Conservation (phyloP, 2,888 invertebrate genomes). For the Latrodectus hesperus region DNA sequence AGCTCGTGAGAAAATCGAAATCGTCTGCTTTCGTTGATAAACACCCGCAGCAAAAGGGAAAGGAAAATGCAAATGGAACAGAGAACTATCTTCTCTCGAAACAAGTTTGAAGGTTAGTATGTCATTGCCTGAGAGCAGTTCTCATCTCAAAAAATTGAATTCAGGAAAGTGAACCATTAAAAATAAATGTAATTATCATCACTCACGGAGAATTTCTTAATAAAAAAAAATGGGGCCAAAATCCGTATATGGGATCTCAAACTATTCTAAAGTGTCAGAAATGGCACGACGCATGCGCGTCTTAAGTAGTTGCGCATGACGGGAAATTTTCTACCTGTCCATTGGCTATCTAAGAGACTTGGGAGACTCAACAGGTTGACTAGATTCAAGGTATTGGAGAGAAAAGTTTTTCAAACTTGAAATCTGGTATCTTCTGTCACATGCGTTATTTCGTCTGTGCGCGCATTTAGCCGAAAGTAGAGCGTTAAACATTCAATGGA, state of each 20-base stretch:
- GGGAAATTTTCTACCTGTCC: slow-evolving; percentile 39
- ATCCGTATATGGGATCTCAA: slow-evolving; percentile 60
- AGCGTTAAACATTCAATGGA: not conserved
- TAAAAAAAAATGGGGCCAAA: slow-evolving; percentile 48
- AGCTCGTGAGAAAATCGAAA: not conserved
- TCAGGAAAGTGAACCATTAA: not conserved
- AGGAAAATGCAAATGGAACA: slow-evolving; percentile 16
- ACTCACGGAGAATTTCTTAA: not conserved
- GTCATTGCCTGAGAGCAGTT: slow-evolving; percentile 11
- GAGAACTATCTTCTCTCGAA: not conserved
- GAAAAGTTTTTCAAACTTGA: slow-evolving; percentile 31
- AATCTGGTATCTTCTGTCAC: not conserved
- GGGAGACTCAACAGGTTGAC: slow-evolving; percentile 53
- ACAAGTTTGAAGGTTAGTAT: slow-evolving; percentile 55
- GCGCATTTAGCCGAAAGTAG: not conserved
- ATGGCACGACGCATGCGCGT: slow-evolving; percentile 39
- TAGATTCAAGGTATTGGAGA: slow-evolving; percentile 28
- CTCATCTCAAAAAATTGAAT: slow-evolving; percentile 6
- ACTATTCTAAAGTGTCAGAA: slow-evolving; percentile 31
- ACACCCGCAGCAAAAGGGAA: not conserved
- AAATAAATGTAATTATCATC: not conserved
- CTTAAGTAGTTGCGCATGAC: slow-evolving; percentile 41
- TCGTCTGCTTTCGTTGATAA: not conserved
- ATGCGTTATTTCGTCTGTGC: not conserved
- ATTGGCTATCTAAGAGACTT: slow-evolving; percentile 17